phyloP scores from a whole-genome alignment of 2,888 invertebrate genomes.

The Rhyacophila evoluta region DNA sequence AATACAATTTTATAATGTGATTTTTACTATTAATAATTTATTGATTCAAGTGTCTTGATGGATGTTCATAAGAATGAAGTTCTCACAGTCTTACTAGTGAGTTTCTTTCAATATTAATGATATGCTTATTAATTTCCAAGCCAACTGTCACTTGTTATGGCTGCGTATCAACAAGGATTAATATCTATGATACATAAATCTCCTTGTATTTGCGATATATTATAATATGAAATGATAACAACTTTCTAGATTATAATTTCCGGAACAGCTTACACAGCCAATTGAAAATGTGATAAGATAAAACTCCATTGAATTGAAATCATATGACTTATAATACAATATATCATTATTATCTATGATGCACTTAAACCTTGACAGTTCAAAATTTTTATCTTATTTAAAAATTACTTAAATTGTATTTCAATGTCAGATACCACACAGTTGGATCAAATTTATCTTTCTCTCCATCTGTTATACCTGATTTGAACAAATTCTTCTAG shows the following conservation, averaged over 20 bases:
- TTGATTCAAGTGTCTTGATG: too few relatives aligned
- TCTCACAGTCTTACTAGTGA: too few relatives aligned
- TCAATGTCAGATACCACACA: neutral
- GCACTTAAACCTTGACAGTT: neutral
- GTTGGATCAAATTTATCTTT: neutral
- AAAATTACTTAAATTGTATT: neutral
- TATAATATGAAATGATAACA: too few relatives aligned
- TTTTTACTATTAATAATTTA: too few relatives aligned
- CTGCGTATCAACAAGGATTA: too few relatives aligned
- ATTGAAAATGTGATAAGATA: neutral
- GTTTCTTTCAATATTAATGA: too few relatives aligned
- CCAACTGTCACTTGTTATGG: too few relatives aligned
- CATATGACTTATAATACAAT: neutral
- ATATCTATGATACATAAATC: too few relatives aligned
- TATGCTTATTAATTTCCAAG: too few relatives aligned
- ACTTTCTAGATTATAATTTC: neutral
- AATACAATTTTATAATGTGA: too few relatives aligned
- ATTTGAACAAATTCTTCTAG: neutral
- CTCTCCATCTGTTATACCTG: neutral
- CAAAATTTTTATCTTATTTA: neutral
- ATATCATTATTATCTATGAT: neutral
- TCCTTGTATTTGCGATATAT: too few relatives aligned
- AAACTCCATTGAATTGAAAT: neutral
- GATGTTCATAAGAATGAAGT: too few relatives aligned
- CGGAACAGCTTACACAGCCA: neutral